Conservation (phyloP, 2,113 vertebrate species). For the Phoenicopterus ruber region DNA sequence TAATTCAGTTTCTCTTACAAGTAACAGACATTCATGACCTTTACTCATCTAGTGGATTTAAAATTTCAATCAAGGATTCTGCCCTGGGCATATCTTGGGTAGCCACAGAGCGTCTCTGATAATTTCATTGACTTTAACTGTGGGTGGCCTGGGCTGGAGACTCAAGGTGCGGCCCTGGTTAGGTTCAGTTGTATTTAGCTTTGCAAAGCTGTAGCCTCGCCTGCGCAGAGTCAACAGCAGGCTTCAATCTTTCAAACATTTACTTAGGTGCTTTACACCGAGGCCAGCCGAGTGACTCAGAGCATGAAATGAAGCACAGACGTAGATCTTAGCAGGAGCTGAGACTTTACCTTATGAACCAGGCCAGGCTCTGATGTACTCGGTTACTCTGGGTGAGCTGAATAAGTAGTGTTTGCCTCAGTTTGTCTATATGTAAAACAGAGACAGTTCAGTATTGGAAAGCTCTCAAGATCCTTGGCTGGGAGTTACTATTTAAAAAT, state of each 20-base stretch:
- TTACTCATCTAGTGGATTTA: neutral
- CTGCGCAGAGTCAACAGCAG: slow-evolving; percentile 17
- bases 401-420: neutral
- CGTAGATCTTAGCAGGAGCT: neutral
- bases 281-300: neutral
- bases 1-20: neutral
- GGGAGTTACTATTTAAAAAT: neutral
- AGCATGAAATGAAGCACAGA: neutral
- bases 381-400: neutral
- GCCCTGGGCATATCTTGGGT: neutral
- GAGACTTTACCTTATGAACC: neutral
- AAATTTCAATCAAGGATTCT: neutral
- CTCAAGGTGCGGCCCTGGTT: neutral
- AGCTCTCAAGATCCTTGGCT: neutral
- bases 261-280: neutral
- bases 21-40: neutral
- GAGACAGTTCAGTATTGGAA: neutral
- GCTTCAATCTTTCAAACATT: neutral
- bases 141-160: neutral
- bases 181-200: neutral
- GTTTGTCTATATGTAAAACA: neutral
- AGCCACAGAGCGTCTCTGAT: neutral
- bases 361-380: neutral
- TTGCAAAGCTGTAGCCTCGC: neutral
- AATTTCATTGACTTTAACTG: neutral